phyloP scores from a whole-genome alignment of 2,888 invertebrate genomes.

The Podabrus alpinus region DNA sequence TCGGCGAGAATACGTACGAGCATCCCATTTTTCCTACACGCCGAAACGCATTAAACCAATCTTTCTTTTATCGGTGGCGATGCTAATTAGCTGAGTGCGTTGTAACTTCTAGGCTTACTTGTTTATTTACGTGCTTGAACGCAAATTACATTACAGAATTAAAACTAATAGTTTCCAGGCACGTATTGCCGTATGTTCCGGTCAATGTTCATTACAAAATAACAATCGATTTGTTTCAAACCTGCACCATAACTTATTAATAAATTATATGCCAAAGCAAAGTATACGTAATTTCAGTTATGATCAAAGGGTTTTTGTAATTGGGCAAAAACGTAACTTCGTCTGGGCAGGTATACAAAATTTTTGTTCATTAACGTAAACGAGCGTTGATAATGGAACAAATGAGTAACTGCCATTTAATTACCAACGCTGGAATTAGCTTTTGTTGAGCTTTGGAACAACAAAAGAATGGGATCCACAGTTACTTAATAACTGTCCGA shows the following conservation, averaged over 20 bases:
- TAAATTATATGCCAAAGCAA: background rate
- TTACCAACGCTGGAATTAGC: background rate
- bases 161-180: conserved; percentile 18
- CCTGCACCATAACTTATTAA: conserved; percentile 3
- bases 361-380: background rate
- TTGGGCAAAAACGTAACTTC: background rate
- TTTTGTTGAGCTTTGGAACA: no score
- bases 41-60: background rate
- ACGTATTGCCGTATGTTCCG: conserved; percentile 13
- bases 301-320: background rate
- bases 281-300: background rate
- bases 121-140: conserved; percentile 22
- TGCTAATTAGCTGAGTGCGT: conserved; percentile 22
- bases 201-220: conserved; percentile 11
- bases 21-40: conserved; percentile 1
- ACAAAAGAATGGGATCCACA: no score
- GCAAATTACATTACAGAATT: conserved; percentile 19
- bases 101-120: conserved; percentile 14
- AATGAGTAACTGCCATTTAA: background rate
- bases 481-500: no score
- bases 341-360: background rate
- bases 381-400: background rate
- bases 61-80: conserved; percentile 14
- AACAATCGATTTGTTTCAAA: conserved; percentile 16
- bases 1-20: background rate